Conservation (phyloP, 2,797 vertebrate genomes). For the Peromyscus nudipes region DNA sequence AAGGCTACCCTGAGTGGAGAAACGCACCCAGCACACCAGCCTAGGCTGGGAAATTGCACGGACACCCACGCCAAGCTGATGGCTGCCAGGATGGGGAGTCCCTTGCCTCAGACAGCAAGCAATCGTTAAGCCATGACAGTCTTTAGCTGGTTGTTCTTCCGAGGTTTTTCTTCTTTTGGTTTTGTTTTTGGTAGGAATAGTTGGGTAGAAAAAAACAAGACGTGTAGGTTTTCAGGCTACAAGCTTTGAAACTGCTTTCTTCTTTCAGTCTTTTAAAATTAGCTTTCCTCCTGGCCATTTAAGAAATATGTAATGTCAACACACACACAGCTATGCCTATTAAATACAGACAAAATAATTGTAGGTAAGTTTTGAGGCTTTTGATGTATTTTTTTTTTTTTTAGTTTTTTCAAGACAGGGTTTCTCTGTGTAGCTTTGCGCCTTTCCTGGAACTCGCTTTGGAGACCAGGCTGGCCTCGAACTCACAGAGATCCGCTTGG, state of each 20-base stretch:
- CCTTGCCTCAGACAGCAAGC: background rate
- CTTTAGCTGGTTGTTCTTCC: background rate
- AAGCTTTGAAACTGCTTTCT: slow-evolving; percentile 12
- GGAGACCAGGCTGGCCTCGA: too few relatives aligned
- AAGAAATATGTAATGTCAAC: background rate
- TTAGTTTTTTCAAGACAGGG: too few relatives aligned
- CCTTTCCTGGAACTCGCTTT: too few relatives aligned
- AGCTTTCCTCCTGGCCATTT: background rate
- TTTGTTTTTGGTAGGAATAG: background rate
- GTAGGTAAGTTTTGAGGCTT: slow-evolving; percentile 11
- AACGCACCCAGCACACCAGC: background rate
- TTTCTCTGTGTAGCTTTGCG: too few relatives aligned
- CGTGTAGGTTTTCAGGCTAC: background rate
- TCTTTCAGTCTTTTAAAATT: slow-evolving; percentile 35
- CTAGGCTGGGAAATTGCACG: background rate
- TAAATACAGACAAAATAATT: background rate
- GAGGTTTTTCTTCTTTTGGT: background rate
- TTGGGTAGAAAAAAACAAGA: slow-evolving; percentile 26
- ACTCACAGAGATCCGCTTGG: too few relatives aligned
- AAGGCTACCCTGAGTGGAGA: background rate
- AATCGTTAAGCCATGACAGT: background rate
- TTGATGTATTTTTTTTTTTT: background rate
- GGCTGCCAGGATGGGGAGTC: background rate
- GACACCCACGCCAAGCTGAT: too few relatives aligned
- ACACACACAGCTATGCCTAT: background rate